Percentiles rank a stretch among this genome's conserved stretches.
phyloP scores from a whole-genome alignment of 2,797 vertebrate genomes.

The Poeciliopsis presidionis region DNA sequence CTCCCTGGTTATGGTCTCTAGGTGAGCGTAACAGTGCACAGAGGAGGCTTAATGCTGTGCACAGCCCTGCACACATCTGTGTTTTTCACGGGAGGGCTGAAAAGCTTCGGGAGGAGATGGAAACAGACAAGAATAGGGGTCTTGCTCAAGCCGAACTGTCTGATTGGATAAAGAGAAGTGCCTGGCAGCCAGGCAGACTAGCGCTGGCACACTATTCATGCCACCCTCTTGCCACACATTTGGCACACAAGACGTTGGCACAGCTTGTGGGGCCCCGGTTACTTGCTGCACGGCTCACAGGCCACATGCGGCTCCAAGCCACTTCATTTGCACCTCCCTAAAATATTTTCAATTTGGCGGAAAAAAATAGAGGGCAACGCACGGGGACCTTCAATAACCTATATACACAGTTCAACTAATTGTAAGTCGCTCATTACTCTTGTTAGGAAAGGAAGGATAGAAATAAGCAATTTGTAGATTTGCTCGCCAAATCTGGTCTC shows the following conservation, averaged over 20 bases:
- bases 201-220: slow-evolving; percentile 65
- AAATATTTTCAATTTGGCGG: slow-evolving; percentile 48
- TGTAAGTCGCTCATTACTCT: not conserved
- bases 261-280: slow-evolving; percentile 61
- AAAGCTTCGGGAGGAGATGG: slow-evolving; percentile 64
- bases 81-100: slow-evolving; percentile 65
- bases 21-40: slow-evolving; percentile 68
- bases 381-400: slow-evolving; percentile 29
- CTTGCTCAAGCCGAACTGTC: slow-evolving; percentile 75
- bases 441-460: not conserved
- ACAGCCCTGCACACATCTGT: slow-evolving; percentile 44
- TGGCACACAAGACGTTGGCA: slow-evolving; percentile 74
- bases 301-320: slow-evolving; percentile 60
- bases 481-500: not conserved
- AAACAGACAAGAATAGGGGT: slow-evolving; percentile 71
- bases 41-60: slow-evolving; percentile 51
- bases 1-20: slow-evolving; percentile 74
- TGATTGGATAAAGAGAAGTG: slow-evolving; percentile 79
- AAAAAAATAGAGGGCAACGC: slow-evolving; percentile 36
- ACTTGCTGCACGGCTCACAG: slow-evolving; percentile 67
- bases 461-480: not conserved
- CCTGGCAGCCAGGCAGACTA: slow-evolving; percentile 77
- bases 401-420: not conserved
- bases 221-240: slow-evolving; percentile 75
- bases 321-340: slow-evolving; percentile 58